phyloP scores from a whole-genome alignment of 2,888 invertebrate species.

The Drosophila rellima region DNA sequence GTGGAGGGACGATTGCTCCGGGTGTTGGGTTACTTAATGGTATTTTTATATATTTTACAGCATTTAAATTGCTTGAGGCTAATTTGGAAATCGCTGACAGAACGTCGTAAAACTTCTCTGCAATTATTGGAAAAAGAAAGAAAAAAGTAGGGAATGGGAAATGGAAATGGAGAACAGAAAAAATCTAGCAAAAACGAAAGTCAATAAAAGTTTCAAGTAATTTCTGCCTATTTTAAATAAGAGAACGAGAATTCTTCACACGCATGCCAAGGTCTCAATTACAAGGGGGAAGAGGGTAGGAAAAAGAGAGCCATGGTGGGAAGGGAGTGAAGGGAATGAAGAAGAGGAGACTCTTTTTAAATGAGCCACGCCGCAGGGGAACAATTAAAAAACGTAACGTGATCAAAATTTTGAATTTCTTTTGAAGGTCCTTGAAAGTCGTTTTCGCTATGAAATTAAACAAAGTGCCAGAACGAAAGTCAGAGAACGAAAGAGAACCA shows the following conservation, averaged over 20 bases:
- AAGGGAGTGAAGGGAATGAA: background rate
- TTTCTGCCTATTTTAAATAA: constrained; percentile 53
- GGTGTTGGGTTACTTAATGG: constrained; percentile 45
- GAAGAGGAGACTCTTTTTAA: constrained; percentile 43
- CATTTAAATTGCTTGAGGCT: constrained; percentile 73
- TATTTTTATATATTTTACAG: constrained; percentile 65
- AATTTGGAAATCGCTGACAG: constrained; percentile 67
- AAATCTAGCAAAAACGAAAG: constrained; percentile 46
- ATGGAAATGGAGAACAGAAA: constrained; percentile 2
- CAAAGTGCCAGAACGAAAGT: constrained; percentile 58
- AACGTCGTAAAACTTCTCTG: constrained; percentile 41
- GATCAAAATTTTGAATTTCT: constrained; percentile 80
- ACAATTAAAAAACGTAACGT: constrained; percentile 82
- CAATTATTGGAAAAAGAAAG: constrained; percentile 41
- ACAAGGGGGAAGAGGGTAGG: constrained; percentile 27
- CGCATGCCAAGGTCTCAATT: constrained; percentile 70
- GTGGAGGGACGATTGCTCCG: background rate
- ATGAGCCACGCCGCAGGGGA: constrained; percentile 79
- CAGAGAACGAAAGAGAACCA: background rate
- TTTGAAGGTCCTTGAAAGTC: constrained; percentile 74
- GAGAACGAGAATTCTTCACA: constrained; percentile 38
- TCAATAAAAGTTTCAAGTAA: constrained; percentile 72
- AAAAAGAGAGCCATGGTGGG: constrained; percentile 3
- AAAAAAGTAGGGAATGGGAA: constrained; percentile 6
- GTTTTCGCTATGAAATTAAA: constrained; percentile 72